Evolutionary conservation across 2,797 vertebrate genomes (phyloP).

Genomic region (Somateria mollissima): DNA sequence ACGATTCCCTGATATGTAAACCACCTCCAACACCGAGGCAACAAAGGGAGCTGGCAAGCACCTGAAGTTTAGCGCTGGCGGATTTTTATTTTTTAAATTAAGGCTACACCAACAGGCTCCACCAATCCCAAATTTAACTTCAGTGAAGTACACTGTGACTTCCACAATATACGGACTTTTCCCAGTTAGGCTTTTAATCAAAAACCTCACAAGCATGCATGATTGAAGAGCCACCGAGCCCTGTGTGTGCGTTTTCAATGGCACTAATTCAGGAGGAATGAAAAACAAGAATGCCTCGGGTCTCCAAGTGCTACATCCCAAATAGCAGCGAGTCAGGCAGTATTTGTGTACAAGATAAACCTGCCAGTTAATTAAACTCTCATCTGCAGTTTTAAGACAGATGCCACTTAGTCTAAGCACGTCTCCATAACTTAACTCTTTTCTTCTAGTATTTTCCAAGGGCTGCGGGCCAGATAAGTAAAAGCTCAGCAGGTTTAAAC

Average conservation of each 20-base stretch:
- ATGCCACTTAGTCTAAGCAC: not conserved
- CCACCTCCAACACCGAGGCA: not conserved
- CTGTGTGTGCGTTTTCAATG: not conserved
- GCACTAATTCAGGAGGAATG: not conserved
- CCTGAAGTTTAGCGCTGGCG: not conserved
- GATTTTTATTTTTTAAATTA: not conserved
- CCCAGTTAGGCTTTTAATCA: not conserved
- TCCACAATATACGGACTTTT: not conserved
- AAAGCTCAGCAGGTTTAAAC: not conserved
- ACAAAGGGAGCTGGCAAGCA: not conserved
- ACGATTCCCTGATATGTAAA: not conserved
- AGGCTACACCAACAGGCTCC: not conserved
- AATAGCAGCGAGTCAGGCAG: not conserved
- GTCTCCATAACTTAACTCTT: not conserved
- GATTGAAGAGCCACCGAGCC: not conserved
- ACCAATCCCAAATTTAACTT: not conserved
- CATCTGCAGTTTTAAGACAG: constrained; percentile 13
- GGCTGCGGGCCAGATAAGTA: not conserved
- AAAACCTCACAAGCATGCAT: not conserved
- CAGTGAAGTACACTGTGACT: not conserved
- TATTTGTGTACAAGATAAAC: not conserved
- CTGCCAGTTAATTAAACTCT: constrained; percentile 21
- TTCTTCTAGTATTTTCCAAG: not conserved
- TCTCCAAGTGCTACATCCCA: not conserved
- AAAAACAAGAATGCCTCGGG: not conserved